Conservation (phyloP, 2,113 vertebrate species). For the Tinamus guttatus region DNA sequence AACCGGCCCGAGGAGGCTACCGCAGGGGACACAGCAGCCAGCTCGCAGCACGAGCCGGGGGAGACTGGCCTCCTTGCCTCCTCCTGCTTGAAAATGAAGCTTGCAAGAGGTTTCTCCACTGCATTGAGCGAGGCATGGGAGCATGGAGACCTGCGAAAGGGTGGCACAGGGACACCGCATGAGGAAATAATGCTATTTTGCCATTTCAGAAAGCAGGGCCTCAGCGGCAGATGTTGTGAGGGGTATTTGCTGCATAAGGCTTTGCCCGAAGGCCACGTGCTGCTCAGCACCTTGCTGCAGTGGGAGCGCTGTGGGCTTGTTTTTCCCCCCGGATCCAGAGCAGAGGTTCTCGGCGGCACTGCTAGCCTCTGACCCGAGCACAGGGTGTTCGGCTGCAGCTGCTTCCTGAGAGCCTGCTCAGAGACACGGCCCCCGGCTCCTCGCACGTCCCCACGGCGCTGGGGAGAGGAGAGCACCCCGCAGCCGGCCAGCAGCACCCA, state of each 20-base stretch:
- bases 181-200: too few species aligned
- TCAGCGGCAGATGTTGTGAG: background rate
- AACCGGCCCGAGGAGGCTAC: background rate
- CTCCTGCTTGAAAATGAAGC: too few species aligned
- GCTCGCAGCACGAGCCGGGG: background rate
- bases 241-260: background rate
- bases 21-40: background rate
- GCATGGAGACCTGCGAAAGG: too few species aligned
- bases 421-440: background rate
- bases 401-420: constrained; percentile 37
- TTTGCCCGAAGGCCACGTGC: background rate
- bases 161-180: too few species aligned
- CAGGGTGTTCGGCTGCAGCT: constrained; percentile 33
- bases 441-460: too few species aligned
- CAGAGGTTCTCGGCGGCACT: background rate
- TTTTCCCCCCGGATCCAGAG: background rate
- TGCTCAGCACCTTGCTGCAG: background rate
- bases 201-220: background rate
- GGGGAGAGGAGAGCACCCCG: background rate
- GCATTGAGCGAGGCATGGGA: too few species aligned
- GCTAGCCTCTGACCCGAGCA: background rate
- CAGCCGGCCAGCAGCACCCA: background rate
- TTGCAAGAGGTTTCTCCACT: too few species aligned
- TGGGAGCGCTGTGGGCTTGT: background rate
- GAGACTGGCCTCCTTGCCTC: background rate